Base-by-base conservation (phyloP, 35 echinoderm and acorn worm species). In the Heliocidaris tuberculata region DNA sequence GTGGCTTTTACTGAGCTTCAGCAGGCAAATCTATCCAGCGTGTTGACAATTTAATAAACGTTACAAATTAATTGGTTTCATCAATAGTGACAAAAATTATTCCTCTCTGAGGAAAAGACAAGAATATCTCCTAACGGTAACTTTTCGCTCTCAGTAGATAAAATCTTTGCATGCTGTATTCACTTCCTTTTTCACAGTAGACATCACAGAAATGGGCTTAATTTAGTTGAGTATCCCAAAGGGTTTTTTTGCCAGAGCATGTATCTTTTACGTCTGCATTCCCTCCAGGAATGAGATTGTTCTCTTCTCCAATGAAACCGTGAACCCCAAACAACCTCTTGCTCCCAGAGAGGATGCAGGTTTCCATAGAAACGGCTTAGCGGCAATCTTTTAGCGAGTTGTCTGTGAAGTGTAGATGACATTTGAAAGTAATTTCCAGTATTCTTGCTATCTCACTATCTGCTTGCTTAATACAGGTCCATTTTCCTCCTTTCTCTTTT, bases 361-460 rank as follows among this genome's bases (percentile, higher is more conserved):
- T 89, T 89, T 32, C 87, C 87, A 89, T 89, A 27, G 87, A 31
- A 89, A 89, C 87, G 47, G 87, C 87, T 89, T 89, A 89, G 31
- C 87, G 31, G 87, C 87, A 89, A 89, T 89, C 87, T 89, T 89
- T 89, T 47, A 89, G 87, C 87, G 87, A 89, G 87, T 89, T 47
- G 47, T 89, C 87, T 89, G 87, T 48, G 47, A 89, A 89, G 87
- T 89, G 32, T 89, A 48, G 87, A 48, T 89, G 87, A 89, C 87
- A 89, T 89, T 89, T 89, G 31, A 30, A 48, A 48, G 87, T 48
- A 48, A 89, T 89, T 89, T 89, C 47, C 87, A 48, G 31, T 48
- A 47, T 32, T 89, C 47, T 89, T n/a, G 17, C 47, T 48, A 15
- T 6, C 87, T 48, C 87, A 15, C 24, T 89, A 17, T 89, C 29